Base-by-base conservation (phyloP, 2,888 invertebrate species). In the Eudemis profundana region DNA sequence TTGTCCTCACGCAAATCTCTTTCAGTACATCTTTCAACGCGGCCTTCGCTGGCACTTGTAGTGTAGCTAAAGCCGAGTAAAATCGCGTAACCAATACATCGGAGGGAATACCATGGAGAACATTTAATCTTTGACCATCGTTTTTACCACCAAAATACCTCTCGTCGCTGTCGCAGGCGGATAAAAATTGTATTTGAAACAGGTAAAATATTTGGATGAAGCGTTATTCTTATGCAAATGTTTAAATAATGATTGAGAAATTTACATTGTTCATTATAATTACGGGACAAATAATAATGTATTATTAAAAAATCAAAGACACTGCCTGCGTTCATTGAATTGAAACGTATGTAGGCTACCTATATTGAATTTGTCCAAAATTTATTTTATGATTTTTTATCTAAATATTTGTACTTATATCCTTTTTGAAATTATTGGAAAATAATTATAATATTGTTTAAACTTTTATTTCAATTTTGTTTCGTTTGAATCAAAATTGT, bases 401-500 rank as follows among this genome's bases (percentile, higher is more conserved):
- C n/a, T n/a, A n/a, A n/a, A n/a, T n/a, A n/a, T n/a, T n/a, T n/a
- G n/a, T n/a, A n/a, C n/a, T n/a, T n/a, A n/a, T n/a, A n/a, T n/a
- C n/a, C n/a, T 8, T 17, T 17, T 19, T 47, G 21, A 15, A 15
- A 21, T 42, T 36, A 64, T 64, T 57, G 57, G 42, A 40, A n/a
- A n/a, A n/a, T n/a, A n/a, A 19, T 44, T 19, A 3, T 44, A 23
- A 5, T 44, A 19, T 50, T 42, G 5, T 61, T 61, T 62, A 0
- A 21, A 27, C 10, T 63, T 57, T 51, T 19, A 44, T 64, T 65
- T 65, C 1, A 29, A 40, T 53, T 53, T 46, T 60, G 29, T 60
- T 65, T 53, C 19, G 38, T 60, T 65, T 53, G 27, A 53, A 60
- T 53, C 38, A 53, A 60, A 65, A 65, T 53, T 53, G 65, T 53